Evolutionary conservation across 2,797 vertebrate genomes (phyloP).

Genomic region (Acrossocheilus wenchowensis): DNA sequence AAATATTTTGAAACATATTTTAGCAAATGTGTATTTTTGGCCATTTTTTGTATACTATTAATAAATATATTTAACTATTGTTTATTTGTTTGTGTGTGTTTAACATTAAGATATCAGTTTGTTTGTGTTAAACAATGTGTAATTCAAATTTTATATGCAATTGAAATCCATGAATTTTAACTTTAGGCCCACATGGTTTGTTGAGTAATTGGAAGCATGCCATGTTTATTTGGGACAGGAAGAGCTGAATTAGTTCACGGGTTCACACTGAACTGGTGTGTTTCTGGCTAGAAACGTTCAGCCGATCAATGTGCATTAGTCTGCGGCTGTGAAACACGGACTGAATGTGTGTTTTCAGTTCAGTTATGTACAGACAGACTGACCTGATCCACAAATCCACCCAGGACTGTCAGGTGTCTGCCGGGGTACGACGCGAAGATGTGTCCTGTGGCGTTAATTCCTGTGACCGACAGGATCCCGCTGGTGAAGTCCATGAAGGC

Average conservation of each 20-base stretch:
- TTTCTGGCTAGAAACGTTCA: conserved; percentile 66
- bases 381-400: conserved; percentile 94
- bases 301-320: conserved; percentile 75
- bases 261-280: conserved; percentile 63
- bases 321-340: conserved; percentile 42
- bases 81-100: too few relatives aligned
- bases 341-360: not conserved
- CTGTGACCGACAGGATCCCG: conserved; percentile 86
- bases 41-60: too few relatives aligned
- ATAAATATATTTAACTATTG: too few relatives aligned
- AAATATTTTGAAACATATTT: too few relatives aligned
- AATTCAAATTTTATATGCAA: not conserved
- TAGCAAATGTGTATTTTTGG: too few relatives aligned
- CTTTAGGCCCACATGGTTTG: not conserved
- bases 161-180: not conserved
- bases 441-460: conserved; percentile 92
- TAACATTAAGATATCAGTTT: too few relatives aligned
- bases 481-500: conserved; percentile 88
- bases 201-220: not conserved
- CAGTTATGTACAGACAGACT: not conserved
- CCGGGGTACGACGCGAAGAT: conserved; percentile 96
- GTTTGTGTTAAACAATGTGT: too few relatives aligned
- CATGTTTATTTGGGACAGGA: conserved; percentile 37
- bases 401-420: conserved; percentile 85
- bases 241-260: conserved; percentile 69